Evolutionary conservation across 1,140 invertebrate species (phyloP).

Genomic region (Trissolcus basalis): DNA sequence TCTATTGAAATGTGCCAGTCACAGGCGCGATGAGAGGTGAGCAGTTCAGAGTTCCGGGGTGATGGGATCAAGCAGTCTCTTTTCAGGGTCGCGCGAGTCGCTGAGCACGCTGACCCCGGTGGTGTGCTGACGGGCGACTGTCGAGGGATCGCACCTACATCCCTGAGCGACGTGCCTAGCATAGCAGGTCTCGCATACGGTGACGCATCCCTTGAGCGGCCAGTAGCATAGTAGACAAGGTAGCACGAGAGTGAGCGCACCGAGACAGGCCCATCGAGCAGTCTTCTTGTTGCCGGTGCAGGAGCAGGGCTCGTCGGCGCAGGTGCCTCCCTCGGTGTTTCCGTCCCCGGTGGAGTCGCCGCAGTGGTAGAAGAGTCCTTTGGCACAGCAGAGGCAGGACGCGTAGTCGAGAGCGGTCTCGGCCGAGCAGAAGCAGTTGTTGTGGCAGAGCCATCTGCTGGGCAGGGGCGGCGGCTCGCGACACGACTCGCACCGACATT

Average conservation of each 20-base stretch:
- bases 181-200: slow-evolving; percentile 87
- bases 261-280: slow-evolving; percentile 90
- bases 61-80: slow-evolving; percentile 73
- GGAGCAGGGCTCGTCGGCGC: slow-evolving; percentile 91
- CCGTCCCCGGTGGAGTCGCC: slow-evolving; percentile 81
- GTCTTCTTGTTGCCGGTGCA: slow-evolving; percentile 83
- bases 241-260: slow-evolving; percentile 85
- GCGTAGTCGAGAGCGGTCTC: slow-evolving; percentile 90
- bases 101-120: slow-evolving; percentile 63
- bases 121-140: slow-evolving; percentile 75
- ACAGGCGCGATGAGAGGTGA: too few relatives aligned
- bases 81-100: slow-evolving; percentile 71
- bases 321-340: slow-evolving; percentile 81
- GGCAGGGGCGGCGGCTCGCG: slow-evolving; percentile 88
- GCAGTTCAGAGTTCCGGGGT: slow-evolving; percentile 73
- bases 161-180: slow-evolving; percentile 85
- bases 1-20: too few relatives aligned
- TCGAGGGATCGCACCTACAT: slow-evolving; percentile 79
- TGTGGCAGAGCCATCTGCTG: slow-evolving; percentile 90
- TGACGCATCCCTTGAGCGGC: slow-evolving; percentile 89
- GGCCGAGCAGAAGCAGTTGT: slow-evolving; percentile 90
- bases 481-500: slow-evolving; percentile 91
- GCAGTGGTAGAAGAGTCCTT: slow-evolving; percentile 94
- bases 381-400: slow-evolving; percentile 94
- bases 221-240: slow-evolving; percentile 95